These are phyloP conservation scores for Threskiornis aethiopicus DNA, from an alignment of 2,797 vertebrate genomes.

Conservation along the genomic window DNA sequence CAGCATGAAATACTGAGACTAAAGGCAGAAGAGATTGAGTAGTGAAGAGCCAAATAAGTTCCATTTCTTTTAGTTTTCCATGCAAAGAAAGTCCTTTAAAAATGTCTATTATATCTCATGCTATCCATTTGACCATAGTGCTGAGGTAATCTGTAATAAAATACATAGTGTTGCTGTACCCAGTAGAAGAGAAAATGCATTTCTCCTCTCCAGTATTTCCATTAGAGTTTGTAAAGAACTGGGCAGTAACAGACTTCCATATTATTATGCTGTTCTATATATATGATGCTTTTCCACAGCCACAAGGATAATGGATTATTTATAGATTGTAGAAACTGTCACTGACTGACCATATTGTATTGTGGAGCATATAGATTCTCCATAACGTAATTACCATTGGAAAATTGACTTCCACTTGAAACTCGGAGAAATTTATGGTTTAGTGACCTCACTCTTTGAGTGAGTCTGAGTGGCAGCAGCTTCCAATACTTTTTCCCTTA, in stretches of 20 bases:
- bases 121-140: neutral
- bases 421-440: neutral
- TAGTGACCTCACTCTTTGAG: neutral
- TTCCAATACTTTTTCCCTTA: neutral
- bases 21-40: neutral
- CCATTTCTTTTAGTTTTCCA: neutral
- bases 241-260: neutral
- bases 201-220: neutral
- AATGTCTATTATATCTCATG: neutral
- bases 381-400: constrained; percentile 7
- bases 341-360: neutral
- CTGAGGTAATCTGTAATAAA: neutral
- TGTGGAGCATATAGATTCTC: neutral
- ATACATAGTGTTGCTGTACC: neutral
- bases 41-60: neutral
- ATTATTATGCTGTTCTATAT: neutral
- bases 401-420: constrained; percentile 49
- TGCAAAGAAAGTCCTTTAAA: constrained; percentile 31
- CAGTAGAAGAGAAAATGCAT: neutral
- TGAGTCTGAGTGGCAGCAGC: neutral
- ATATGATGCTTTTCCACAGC: neutral
- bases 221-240: neutral
- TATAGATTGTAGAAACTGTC: neutral
- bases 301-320: constrained; percentile 24
- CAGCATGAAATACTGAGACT: neutral